Evolutionary conservation across 2,113 vertebrate genomes (phyloP).

Genomic region (Sylvia atricapilla): DNA sequence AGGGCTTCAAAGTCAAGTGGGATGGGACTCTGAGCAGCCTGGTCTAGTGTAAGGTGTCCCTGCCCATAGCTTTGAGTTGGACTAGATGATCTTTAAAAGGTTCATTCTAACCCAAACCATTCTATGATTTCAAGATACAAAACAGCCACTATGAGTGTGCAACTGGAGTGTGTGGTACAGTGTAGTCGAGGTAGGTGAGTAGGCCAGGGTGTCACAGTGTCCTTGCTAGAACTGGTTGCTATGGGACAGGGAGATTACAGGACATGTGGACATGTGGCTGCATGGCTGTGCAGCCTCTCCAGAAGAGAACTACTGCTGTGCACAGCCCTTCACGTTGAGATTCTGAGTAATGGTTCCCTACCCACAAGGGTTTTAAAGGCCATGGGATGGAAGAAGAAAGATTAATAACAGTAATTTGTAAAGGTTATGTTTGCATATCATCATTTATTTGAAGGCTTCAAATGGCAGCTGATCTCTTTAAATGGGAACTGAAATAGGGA

Average conservation of each 20-base stretch:
- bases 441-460: not conserved
- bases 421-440: not conserved
- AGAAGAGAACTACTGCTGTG: not conserved
- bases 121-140: not conserved
- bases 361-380: not conserved
- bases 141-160: not conserved
- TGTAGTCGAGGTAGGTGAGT: not conserved
- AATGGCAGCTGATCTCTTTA: not conserved
- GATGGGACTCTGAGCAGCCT: not conserved
- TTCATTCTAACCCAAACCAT: not conserved
- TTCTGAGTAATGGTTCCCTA: not conserved
- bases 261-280: accelerated
- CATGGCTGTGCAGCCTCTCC: not conserved
- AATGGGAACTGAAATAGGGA: not conserved
- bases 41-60: no score
- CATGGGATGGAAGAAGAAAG: not conserved
- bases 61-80: not conserved
- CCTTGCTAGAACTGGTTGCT: not conserved
- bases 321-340: not conserved
- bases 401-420: not conserved
- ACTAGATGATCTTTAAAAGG: no score
- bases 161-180: not conserved
- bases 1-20: not conserved
- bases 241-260: not conserved
- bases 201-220: not conserved